Evolutionary conservation across 2,797 vertebrate species (phyloP).

Genomic region (Esox lucius): DNA sequence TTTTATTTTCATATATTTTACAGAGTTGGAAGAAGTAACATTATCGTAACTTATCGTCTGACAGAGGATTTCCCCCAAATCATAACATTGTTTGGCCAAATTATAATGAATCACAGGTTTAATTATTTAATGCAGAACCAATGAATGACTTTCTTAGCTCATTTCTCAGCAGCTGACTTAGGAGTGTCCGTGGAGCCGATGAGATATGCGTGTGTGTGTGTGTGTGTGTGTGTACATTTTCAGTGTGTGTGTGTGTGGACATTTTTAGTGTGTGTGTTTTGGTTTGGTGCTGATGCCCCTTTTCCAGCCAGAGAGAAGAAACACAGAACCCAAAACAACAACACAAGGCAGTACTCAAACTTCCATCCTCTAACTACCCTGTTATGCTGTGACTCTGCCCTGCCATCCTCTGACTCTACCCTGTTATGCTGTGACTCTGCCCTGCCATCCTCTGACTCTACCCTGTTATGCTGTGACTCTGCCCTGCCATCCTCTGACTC

Average conservation of each 20-base stretch:
- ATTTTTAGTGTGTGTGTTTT: neutral
- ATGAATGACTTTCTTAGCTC: constrained; percentile 53
- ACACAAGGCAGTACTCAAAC: constrained; percentile 54
- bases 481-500: too few species aligned
- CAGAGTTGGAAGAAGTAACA: constrained; percentile 59
- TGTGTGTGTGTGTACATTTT: constrained; percentile 11
- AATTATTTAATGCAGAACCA: constrained; percentile 56
- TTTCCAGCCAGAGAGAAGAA: constrained; percentile 39
- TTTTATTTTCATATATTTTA: constrained; percentile 41
- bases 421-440: too few species aligned
- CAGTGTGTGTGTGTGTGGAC: neutral
- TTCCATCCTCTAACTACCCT: constrained; percentile 41
- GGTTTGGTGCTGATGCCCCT: constrained; percentile 27
- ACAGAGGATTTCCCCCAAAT: constrained; percentile 66
- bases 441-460: too few species aligned
- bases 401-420: too few species aligned
- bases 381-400: too few species aligned
- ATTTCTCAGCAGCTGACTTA: constrained; percentile 58
- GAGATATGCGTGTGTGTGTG: constrained; percentile 21
- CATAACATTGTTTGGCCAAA: constrained; percentile 61
- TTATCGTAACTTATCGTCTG: constrained; percentile 59
- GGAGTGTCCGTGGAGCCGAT: constrained; percentile 41
- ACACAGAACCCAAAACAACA: constrained; percentile 53
- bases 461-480: too few species aligned
- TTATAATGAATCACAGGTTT: constrained; percentile 70